Base-by-base conservation (phyloP, 2,797 vertebrate genomes). In the Clamator glandarius region DNA sequence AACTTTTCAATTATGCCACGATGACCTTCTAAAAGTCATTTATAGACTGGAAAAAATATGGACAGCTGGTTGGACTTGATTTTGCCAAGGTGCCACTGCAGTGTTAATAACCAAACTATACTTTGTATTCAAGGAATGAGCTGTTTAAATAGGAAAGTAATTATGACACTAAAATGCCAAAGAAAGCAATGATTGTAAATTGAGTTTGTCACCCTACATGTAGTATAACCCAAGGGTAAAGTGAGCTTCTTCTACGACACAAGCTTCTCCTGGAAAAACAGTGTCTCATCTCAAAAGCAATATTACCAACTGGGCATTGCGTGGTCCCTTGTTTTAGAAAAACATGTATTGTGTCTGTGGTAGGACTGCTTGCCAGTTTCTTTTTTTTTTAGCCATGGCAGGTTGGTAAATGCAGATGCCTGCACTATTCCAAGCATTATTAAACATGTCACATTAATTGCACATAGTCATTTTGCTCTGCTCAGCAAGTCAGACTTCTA, bases 381-480 rank as follows among this genome's bases (percentile, higher is more conserved):
- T 24, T 15, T 28, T 28, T 46, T 87, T 85, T 84, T 76, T 17
- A 76, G 26, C 55, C 29, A 29, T 29, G 23, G 33, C 33, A 89
- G 63, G 33, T 63, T 92, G 67, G 80, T 84, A 85, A 93, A 87
- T 72, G 76, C 35, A 88, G 84, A 88, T 94, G 76, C 62, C 58
- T 75, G 46, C 66, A 88, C 81, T 41, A 68, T 94, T 89, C 62
- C 79, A 87, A 92, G 79, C 79, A 81, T 92, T 94, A 96, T 91
- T 77, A 94, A 93, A 84, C 51, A 90, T 13, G 51, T 86, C 68
- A 81, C 69, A 92, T 78, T 95, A 95, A 94, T 85, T 96, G 79
- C 69, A 91, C 58, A 66, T 89, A 95, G 87, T 42, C 61, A 72
- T 91, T 92, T 92, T 64, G 42, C 92, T 90, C 79, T 69, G 58